A percentile compares a stretch with the other conserved stretches of the same genome.
Conservation (phyloP, 2,888 invertebrate species). For the Disparrhopalites patrizii region DNA sequence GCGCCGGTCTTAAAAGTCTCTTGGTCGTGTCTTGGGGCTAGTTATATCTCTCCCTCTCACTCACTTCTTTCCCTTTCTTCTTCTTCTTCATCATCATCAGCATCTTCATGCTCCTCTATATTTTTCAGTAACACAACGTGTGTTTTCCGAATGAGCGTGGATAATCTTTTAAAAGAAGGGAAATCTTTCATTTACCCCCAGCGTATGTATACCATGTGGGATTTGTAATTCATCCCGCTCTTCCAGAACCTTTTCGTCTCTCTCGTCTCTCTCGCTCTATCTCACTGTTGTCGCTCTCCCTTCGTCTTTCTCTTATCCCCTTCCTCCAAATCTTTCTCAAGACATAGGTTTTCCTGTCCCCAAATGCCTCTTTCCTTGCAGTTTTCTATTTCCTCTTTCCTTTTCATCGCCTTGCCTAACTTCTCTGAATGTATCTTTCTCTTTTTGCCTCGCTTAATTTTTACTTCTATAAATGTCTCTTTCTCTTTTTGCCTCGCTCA, state of each 20-base stretch:
- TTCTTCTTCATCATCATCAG: not conserved
- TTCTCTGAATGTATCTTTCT: not conserved
- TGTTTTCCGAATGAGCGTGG: no score
- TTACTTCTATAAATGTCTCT: not conserved
- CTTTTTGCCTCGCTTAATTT: no score
- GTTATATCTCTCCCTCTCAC: no score
- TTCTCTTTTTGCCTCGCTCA: not conserved
- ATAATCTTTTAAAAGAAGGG: not conserved
- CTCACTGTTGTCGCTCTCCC: no score
- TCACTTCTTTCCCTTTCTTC: no score
- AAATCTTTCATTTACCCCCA: not conserved
- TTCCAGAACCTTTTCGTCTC: no score
- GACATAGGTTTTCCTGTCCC: no score
- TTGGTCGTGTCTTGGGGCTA: slow-evolving; percentile 6
- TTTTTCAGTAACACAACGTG: not conserved
- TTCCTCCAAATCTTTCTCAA: no score
- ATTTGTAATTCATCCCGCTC: not conserved
- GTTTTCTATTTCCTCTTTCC: not conserved
- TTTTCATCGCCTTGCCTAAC: not conserved
- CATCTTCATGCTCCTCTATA: not conserved
- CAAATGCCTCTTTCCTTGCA: no score
- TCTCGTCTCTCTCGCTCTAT: no score
- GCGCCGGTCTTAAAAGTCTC: slow-evolving; percentile 15
- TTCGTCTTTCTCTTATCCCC: no score
- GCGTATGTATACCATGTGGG: not conserved